Base-by-base conservation (phyloP, 2,888 invertebrate species). In the Drosophila merina region DNA sequence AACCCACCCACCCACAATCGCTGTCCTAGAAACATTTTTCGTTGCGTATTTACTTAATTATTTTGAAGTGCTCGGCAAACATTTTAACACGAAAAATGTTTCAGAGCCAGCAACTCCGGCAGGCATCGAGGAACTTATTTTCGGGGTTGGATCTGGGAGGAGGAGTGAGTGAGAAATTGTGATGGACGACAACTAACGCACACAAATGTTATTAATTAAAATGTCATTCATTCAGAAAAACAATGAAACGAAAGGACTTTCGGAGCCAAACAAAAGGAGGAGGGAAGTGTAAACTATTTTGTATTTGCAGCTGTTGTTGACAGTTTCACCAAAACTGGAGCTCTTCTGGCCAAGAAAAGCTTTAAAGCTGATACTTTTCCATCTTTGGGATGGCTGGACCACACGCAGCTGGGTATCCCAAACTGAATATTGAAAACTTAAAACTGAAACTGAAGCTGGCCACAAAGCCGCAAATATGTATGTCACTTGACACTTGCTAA, bases 181-280 rank as follows among this genome's bases (percentile, higher is more conserved):
- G 70, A 67, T 49, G 55, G 57, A 69, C 64, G 68, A 38, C 71
- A 49, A 51, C 67, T 52, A 42, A 47, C 72, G 50, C 70, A 74
- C 80, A 80, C 81, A 89, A 87, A 87, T 84, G 89, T 88, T 90
- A 90, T 90, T 90, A 89, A 90, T 89, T 89, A 89, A 89, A 90
- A 88, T 84, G 90, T 90, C 89, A 88, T 90, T 89, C 81, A 87
- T 75, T 83, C 51, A 70, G 75, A 59, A 68, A 62, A 48, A 36
- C 36, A 36, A 36, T 36, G 36, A 56, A 79, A 68, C 58, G 74
- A 63, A 72, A 83, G 81, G 80, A 86, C 80, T 59, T 64, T 52
- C 40, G 3, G 31, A 30, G 47, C 31, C 3, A 45, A 60, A 30
- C 45, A 42, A 57, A 42, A 44, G 48, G 55, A 40, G 48, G 40